These are phyloP conservation scores for Ostrea edulis DNA, from an alignment of 1,140 invertebrate species.

Conservation along the genomic window DNA sequence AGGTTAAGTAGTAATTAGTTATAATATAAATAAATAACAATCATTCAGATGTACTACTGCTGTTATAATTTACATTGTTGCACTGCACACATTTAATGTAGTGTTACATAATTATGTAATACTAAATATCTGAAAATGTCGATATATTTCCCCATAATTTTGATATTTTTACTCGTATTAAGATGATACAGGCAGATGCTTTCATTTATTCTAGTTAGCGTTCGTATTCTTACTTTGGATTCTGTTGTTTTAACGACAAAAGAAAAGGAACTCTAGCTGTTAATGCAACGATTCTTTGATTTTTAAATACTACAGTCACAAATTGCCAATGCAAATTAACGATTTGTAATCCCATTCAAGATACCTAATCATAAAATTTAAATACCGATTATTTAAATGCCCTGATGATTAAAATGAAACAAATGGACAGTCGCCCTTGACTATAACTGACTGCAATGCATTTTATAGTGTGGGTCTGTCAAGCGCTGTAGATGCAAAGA, in stretches of 20 bases:
- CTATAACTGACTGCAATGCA: not conserved
- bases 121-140: too few relatives aligned
- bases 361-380: not conserved
- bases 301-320: not conserved
- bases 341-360: not conserved
- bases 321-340: not conserved
- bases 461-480: not conserved
- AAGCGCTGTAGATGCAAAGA: not conserved
- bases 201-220: not conserved
- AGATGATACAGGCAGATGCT: not conserved
- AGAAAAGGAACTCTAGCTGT: not conserved
- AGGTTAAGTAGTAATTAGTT: too few relatives aligned
- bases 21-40: too few relatives aligned
- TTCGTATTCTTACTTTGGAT: not conserved
- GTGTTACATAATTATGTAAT: too few relatives aligned
- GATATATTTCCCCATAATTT: too few relatives aligned
- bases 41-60: too few relatives aligned
- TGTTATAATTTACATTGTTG: too few relatives aligned
- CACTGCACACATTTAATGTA: too few relatives aligned
- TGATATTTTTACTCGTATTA: too few relatives aligned
- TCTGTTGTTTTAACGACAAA: not conserved
- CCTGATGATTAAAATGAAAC: not conserved
- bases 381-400: not conserved
- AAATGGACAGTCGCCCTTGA: not conserved
- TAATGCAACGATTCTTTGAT: not conserved